phyloP scores from a whole-genome alignment of 2,888 invertebrate species.

The Eilema caniola region DNA sequence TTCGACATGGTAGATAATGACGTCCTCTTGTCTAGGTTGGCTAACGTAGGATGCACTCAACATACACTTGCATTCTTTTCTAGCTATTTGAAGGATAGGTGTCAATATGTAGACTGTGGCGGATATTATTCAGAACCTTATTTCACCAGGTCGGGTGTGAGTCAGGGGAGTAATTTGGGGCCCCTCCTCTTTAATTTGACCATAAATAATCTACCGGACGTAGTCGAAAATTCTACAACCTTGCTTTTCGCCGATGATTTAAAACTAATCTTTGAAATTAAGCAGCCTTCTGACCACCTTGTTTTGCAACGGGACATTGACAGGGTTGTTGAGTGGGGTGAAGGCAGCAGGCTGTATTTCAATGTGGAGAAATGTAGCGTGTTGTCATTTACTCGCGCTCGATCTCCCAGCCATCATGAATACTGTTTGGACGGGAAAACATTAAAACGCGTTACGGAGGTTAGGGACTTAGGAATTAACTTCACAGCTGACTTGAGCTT shows the following conservation, averaged over 20 bases:
- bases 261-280: background rate
- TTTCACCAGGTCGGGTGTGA: slow-evolving; percentile 16
- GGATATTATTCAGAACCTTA: slow-evolving; percentile 13
- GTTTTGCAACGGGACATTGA: slow-evolving; percentile 10
- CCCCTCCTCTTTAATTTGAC: slow-evolving; percentile 15
- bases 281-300: background rate
- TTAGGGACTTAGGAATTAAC: background rate
- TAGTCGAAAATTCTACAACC: background rate
- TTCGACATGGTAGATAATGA: slow-evolving; percentile 17
- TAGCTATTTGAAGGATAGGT: slow-evolving; percentile 7
- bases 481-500: background rate
- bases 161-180: slow-evolving; percentile 17
- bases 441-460: slow-evolving; percentile 3
- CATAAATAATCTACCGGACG: slow-evolving; percentile 11
- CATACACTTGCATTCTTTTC: slow-evolving; percentile 14
- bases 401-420: slow-evolving; percentile 1
- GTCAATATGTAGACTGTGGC: slow-evolving; percentile 20
- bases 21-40: slow-evolving; percentile 9
- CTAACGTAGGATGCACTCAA: slow-evolving; percentile 14
- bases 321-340: slow-evolving; percentile 4
- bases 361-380: slow-evolving; percentile 15
- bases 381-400: slow-evolving; percentile 3
- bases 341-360: background rate
- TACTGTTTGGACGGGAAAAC: slow-evolving; percentile 8
- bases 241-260: slow-evolving; percentile 24